These are phyloP conservation scores for Dreissena rostriformis DNA, from an alignment of 1,140 invertebrate species.

Conservation along the genomic window DNA sequence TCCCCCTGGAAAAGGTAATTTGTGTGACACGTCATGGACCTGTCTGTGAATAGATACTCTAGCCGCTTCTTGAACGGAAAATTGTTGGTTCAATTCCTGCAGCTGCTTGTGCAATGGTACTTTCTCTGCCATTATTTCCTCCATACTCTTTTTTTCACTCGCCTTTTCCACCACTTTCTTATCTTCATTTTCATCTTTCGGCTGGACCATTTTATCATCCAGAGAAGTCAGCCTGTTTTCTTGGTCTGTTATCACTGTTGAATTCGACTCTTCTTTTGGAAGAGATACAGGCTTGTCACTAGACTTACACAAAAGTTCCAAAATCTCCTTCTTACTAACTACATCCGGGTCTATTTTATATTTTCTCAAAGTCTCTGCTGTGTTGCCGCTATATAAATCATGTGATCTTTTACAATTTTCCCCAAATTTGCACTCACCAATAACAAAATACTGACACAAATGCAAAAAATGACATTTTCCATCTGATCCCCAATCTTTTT, in stretches of 20 bases:
- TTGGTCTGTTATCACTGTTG: neutral
- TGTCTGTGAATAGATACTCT: too few relatives aligned
- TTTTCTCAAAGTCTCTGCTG: slow-evolving; percentile 32
- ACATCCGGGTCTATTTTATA: slow-evolving; percentile 43
- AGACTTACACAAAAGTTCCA: slow-evolving; percentile 20
- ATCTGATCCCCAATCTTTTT: slow-evolving; percentile 49
- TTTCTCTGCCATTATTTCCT: too few relatives aligned
- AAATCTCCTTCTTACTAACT: slow-evolving; percentile 2
- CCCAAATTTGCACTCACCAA: slow-evolving; percentile 45
- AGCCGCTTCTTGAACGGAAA: too few relatives aligned
- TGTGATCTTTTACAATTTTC: slow-evolving; percentile 49
- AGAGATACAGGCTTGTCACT: slow-evolving; percentile 9
- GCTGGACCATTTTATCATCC: too few relatives aligned
- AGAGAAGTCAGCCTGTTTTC: too few relatives aligned
- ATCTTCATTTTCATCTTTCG: too few relatives aligned
- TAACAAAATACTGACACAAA: slow-evolving; percentile 51
- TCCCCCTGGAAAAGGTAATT: too few relatives aligned
- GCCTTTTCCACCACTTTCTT: too few relatives aligned
- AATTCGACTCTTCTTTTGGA: slow-evolving; percentile 5
- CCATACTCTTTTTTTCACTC: too few relatives aligned
- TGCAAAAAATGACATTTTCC: slow-evolving; percentile 49
- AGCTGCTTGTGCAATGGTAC: too few relatives aligned
- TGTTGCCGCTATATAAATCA: slow-evolving; percentile 42
- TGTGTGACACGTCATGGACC: too few relatives aligned
- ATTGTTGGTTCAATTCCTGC: too few relatives aligned